Percentiles rank a stretch among this genome's conserved stretches.
These are phyloP conservation scores for Pachyrhynchus sulphureomaculatus DNA, from an alignment of 1,140 invertebrate genomes.

Conservation along the genomic window DNA sequence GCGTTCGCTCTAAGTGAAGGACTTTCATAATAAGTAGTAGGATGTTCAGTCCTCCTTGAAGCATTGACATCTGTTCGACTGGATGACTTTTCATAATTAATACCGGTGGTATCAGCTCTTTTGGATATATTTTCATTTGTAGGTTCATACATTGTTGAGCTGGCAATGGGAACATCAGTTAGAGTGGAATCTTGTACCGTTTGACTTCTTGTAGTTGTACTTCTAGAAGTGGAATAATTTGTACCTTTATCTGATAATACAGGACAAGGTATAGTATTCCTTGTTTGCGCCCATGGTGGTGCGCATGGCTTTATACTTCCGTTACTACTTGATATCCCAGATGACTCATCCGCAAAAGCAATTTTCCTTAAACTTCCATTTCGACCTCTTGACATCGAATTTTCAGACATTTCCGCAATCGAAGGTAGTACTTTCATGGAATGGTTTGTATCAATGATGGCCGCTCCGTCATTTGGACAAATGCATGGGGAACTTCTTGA, in stretches of 20 bases:
- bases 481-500: constrained; percentile 18
- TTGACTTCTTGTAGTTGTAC: constrained; percentile 2
- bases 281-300: constrained; percentile 8
- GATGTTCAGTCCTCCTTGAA: no score
- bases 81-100: no score
- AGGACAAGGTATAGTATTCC: constrained; percentile 16
- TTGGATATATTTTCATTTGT: neutral
- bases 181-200: neutral
- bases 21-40: no score
- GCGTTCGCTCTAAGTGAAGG: no score
- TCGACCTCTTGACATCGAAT: constrained; percentile 13
- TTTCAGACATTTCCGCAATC: constrained; percentile 38
- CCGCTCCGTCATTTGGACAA: constrained; percentile 13
- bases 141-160: neutral
- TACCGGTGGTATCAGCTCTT: neutral
- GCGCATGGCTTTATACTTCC: constrained; percentile 2
- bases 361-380: constrained; percentile 16
- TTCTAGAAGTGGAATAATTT: constrained; percentile 15
- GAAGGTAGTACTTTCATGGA: constrained; percentile 35
- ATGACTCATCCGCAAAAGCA: constrained; percentile 1
- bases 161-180: neutral
- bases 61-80: no score
- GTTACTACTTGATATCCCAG: constrained; percentile 1
- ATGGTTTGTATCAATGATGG: constrained; percentile 28
- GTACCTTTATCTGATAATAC: constrained; percentile 5